Evolutionary conservation across 2,113 vertebrate genomes (phyloP).

Genomic region (Peromyscus polionotus): DNA sequence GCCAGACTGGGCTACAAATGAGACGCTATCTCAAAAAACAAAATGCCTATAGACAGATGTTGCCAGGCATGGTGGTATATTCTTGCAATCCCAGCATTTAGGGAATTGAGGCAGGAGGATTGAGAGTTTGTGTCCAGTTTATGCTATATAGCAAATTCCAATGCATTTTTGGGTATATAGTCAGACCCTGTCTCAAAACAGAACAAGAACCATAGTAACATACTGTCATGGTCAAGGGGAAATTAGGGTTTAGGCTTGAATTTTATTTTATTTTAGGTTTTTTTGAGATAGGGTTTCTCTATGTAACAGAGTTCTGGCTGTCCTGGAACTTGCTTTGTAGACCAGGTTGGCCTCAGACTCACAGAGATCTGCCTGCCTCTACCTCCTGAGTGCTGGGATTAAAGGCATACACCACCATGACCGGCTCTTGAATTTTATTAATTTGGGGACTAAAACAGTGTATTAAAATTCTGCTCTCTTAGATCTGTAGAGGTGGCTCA

Average conservation of each 20-base stretch:
- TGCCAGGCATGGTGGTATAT: not conserved
- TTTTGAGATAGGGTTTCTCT: too few species aligned
- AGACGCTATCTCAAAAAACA: not conserved
- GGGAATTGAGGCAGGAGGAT: not conserved
- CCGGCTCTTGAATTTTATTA: not conserved
- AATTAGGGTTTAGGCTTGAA: not conserved
- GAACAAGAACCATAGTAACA: not conserved
- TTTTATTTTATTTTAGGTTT: not conserved
- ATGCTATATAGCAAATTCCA: not conserved
- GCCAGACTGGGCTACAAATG: not conserved
- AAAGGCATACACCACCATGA: too few species aligned
- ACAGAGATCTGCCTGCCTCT: too few species aligned
- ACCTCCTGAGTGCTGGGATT: too few species aligned
- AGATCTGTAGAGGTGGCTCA: not conserved
- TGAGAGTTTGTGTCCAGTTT: not conserved
- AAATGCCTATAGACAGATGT: not conserved
- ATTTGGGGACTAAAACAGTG: not conserved
- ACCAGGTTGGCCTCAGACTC: too few species aligned
- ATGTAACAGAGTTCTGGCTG: too few species aligned
- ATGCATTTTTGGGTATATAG: not conserved
- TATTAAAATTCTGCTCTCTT: not conserved
- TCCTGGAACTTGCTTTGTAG: too few species aligned
- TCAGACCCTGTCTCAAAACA: not conserved
- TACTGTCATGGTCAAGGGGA: not conserved
- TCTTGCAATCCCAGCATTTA: not conserved